Conservation (phyloP, 2,113 vertebrate species). For the Nannobrachium achirus region DNA sequence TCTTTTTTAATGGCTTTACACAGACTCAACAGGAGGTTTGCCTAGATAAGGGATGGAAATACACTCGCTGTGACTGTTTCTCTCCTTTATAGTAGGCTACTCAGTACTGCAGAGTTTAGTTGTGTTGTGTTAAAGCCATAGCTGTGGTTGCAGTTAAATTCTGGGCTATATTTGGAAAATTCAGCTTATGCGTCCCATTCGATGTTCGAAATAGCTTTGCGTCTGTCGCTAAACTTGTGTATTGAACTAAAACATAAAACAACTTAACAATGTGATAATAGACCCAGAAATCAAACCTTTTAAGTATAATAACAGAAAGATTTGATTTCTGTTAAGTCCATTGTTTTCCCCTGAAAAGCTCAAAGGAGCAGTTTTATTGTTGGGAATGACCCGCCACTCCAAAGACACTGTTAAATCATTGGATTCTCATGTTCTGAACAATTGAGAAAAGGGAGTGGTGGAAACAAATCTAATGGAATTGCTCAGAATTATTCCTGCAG, state of each 20-base stretch:
- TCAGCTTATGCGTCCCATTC: constrained; percentile 1
- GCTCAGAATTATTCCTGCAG: neutral
- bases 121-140: neutral
- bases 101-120: neutral
- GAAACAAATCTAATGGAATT: constrained; percentile 27
- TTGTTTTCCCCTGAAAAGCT: constrained; percentile 32
- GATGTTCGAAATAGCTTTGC: constrained; percentile 19
- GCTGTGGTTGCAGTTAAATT: neutral
- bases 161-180: constrained; percentile 4
- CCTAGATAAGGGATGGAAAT: neutral
- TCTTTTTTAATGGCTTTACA: neutral
- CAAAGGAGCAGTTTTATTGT: constrained; percentile 30
- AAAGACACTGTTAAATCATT: constrained; percentile 19
- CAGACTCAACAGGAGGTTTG: neutral
- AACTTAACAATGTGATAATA: constrained; percentile 57
- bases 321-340: constrained; percentile 20
- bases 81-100: neutral
- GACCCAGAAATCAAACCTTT: constrained; percentile 37
- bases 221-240: constrained; percentile 6
- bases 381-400: constrained; percentile 5
- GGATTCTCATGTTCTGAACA: constrained; percentile 18
- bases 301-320: neutral
- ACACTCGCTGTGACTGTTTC: neutral
- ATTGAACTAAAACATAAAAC: constrained; percentile 24
- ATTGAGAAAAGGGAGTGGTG: constrained; percentile 9